phyloP scores from a whole-genome alignment of 2,888 invertebrate genomes.

The Micoletzkya japonica region DNA sequence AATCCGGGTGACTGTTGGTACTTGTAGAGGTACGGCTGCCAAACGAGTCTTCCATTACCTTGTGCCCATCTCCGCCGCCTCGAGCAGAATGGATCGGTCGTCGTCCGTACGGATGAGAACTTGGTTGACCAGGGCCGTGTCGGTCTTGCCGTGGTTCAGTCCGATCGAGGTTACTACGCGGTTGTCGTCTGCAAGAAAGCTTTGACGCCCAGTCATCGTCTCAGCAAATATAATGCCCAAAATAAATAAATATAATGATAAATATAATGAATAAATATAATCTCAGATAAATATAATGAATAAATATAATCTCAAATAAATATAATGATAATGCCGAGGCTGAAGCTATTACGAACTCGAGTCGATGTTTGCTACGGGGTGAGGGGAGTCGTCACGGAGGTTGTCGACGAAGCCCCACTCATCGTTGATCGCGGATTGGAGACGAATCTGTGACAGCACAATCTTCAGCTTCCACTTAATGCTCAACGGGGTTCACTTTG shows the following conservation, averaged over 20 bases:
- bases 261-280: no score
- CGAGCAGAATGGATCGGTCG: background rate
- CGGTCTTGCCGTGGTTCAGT: conserved; percentile 1
- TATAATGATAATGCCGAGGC: background rate
- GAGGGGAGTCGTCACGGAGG: conserved; percentile 37
- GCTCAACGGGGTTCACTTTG: background rate
- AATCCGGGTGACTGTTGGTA: no score
- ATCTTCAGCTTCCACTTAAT: background rate
- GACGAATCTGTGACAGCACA: conserved; percentile 31
- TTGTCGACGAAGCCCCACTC: conserved; percentile 41
- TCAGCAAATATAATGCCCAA: no score
- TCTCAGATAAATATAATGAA: no score
- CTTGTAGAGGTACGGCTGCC: no score
- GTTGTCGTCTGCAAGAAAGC: background rate
- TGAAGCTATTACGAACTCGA: background rate
- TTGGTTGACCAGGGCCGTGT: conserved; percentile 4
- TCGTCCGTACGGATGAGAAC: conserved; percentile 2
- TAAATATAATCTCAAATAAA: conserved; percentile 3
- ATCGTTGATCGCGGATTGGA: conserved; percentile 47
- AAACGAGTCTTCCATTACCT: no score
- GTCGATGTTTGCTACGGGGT: conserved; percentile 26
- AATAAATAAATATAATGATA: no score
- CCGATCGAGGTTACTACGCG: conserved; percentile 9
- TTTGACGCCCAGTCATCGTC: no score
- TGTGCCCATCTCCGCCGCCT: no score